Percentiles rank a stretch among this genome's conserved stretches.
Evolutionary conservation across 2,113 vertebrate genomes (phyloP).

Genomic region (Onychostoma macrolepis): DNA sequence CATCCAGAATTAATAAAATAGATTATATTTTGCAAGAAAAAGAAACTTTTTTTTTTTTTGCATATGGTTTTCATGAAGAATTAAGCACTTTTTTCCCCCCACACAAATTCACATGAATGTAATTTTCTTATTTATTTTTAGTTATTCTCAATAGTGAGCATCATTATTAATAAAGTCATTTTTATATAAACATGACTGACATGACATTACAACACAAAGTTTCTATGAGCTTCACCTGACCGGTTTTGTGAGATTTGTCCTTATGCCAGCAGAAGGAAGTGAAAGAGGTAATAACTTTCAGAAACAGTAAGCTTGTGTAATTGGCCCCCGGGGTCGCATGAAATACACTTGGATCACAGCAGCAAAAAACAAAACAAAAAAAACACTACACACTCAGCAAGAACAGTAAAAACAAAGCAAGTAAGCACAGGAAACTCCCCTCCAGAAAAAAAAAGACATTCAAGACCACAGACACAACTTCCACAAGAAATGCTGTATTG

Average conservation of each 20-base stretch:
- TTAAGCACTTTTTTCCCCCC: too few relatives aligned
- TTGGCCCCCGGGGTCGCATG: background rate
- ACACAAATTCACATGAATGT: background rate
- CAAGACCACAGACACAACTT: background rate
- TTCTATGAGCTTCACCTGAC: background rate
- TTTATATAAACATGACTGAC: background rate
- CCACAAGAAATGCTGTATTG: background rate
- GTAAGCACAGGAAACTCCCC: background rate
- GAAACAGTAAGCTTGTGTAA: background rate
- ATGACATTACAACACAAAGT: background rate
- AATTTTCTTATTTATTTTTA: background rate
- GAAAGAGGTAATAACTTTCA: background rate
- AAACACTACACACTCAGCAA: constrained; percentile 1
- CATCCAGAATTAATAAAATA: background rate
- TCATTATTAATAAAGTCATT: background rate
- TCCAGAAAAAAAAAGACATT: constrained; percentile 3
- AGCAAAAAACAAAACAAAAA: background rate
- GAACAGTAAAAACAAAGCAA: constrained; percentile 20
- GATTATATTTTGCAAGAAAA: too few relatives aligned
- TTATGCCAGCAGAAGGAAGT: background rate
- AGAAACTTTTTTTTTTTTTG: too few relatives aligned
- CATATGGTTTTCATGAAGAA: too few relatives aligned
- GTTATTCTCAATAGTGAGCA: background rate
- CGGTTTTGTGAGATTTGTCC: background rate
- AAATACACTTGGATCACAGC: background rate